Evolutionary conservation across 92 coral and sea anemone genomes (phyloP), one percentile per base, ranked within the genome.

Genomic region (Heteractis magnifica): DNA sequence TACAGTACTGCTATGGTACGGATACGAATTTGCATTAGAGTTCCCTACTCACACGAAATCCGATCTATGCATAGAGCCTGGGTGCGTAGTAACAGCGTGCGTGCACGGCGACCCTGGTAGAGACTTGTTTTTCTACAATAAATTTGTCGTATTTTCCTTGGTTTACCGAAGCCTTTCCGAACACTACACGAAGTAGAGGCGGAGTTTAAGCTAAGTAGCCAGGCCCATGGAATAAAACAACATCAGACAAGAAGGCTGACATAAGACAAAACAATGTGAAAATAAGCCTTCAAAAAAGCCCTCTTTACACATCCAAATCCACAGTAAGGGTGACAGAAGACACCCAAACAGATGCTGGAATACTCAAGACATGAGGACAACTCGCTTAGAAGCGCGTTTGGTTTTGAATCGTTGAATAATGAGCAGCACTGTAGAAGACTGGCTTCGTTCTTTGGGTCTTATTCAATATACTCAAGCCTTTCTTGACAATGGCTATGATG

Each of bases 401-500:
- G 65, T 49, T 19, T 52, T 70, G 51, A 44, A 10, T 52, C 44
- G 18, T 72, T 52, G 18, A 77, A 78, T 21, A 53, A 91, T 91
- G 94, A 88, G 90, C 68, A 88, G 89, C 68, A 88, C 94, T 34
- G 99, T 97, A 8, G 99, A 97, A 72, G 99, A 97, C 71, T 97
- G 99, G 99, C 95, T 97, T 59, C 96, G 99, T 26, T 97, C 99
- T 13, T 82, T 97, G 50, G 98, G 98, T 21, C 90, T 97, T n/a
- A 91, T 94, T 15, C 87, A 83, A 82, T 97, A 97, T 80, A 90
- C 98, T n/a, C 96, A 97, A 72, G 98, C 97, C 19, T 97, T 97
- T 51, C 88, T 97, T 14, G 99, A 97, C 71, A 97, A 97, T 89
- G 99, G 99, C 80, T 97, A 97, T 77, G 99, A 97, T 80, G 99